These are phyloP conservation scores for Drosophila ohnishii DNA, from an alignment of 1,140 invertebrate genomes.

Conservation along the genomic window DNA sequence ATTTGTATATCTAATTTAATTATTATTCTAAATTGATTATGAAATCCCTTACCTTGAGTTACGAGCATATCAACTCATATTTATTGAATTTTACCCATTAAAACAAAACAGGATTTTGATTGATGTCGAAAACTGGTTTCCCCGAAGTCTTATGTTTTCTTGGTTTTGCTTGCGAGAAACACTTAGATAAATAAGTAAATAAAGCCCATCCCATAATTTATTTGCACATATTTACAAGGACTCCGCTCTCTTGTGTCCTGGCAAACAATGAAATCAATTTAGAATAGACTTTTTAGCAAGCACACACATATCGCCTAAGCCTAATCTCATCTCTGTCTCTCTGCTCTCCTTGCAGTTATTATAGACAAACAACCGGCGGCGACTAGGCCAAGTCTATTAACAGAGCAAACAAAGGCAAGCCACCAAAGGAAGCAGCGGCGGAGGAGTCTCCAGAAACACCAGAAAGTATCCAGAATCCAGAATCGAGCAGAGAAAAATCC, in stretches of 20 bases:
- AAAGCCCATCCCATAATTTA: slow-evolving; percentile 15
- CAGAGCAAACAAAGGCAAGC: slow-evolving; percentile 58
- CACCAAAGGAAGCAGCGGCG: slow-evolving; percentile 11
- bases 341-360: slow-evolving; percentile 72
- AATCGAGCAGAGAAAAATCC: neutral
- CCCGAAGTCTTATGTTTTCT: neutral
- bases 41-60: no score
- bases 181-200: slow-evolving; percentile 20
- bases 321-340: slow-evolving; percentile 49
- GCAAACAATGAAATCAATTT: slow-evolving; percentile 72
- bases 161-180: neutral
- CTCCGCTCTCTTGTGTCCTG: slow-evolving; percentile 1
- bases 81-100: neutral
- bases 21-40: neutral
- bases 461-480: slow-evolving; percentile 9
- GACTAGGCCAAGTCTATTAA: slow-evolving; percentile 71
- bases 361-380: slow-evolving; percentile 48
- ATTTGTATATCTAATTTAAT: no score
- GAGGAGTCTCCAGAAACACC: slow-evolving; percentile 5
- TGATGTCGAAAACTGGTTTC: slow-evolving; percentile 8
- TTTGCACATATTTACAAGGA: slow-evolving; percentile 34
- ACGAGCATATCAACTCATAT: no score
- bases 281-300: slow-evolving; percentile 50
- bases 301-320: slow-evolving; percentile 45
- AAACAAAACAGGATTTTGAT: slow-evolving; percentile 8